These are phyloP conservation scores for Chiroxiphia lanceolata DNA, from an alignment of 2,797 vertebrate genomes.

Conservation along the genomic window DNA sequence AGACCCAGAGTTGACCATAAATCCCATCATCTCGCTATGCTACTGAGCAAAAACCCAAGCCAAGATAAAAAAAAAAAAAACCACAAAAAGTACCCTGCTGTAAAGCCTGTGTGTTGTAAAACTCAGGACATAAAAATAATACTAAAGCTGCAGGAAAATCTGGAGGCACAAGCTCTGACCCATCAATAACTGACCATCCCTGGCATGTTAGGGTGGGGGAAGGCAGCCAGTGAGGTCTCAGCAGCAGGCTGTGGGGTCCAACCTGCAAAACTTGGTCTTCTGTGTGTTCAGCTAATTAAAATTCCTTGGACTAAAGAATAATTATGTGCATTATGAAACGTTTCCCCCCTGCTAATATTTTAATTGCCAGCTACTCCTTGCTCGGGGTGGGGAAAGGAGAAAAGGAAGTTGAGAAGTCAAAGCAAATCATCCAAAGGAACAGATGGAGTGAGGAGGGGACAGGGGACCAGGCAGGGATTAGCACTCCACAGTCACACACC, in stretches of 20 bases:
- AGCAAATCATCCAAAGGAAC: background rate
- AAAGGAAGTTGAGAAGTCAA: background rate
- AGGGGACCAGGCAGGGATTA: slow-evolving; percentile 23
- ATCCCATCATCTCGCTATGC: background rate
- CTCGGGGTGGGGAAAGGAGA: slow-evolving; percentile 3
- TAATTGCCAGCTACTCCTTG: slow-evolving; percentile 45
- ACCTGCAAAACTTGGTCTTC: background rate
- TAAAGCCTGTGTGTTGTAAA: slow-evolving; percentile 13
- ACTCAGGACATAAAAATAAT: slow-evolving; percentile 6
- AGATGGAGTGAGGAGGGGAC: slow-evolving; percentile 15
- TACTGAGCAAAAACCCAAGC: background rate
- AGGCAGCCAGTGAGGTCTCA: background rate
- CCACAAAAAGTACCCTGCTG: background rate
- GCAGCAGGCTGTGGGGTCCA: background rate
- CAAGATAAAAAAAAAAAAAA: background rate
- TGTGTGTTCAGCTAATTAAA: slow-evolving; percentile 26
- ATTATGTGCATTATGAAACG: slow-evolving; percentile 23
- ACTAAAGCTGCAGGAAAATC: slow-evolving; percentile 20
- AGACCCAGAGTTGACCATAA: slow-evolving; percentile 14
- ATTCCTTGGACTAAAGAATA: slow-evolving; percentile 19
- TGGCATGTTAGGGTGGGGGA: rapidly evolving
- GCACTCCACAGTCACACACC: background rate
- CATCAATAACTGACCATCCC: background rate
- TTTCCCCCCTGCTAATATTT: slow-evolving; percentile 41
- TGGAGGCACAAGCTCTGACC: background rate